Conservation (phyloP, 1,140 invertebrate genomes). For the Vanessa tameamea region DNA sequence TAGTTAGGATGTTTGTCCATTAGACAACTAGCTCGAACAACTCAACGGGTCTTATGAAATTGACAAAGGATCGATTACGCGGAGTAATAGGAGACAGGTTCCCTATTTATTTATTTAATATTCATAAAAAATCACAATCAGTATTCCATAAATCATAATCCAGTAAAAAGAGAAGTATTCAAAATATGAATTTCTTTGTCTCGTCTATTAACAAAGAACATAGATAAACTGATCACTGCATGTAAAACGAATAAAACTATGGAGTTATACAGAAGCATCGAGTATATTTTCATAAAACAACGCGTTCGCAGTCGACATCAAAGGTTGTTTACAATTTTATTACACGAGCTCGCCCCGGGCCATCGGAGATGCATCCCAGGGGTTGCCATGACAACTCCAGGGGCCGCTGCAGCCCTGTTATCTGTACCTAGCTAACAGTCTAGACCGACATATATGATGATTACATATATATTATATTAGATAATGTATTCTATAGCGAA, state of each 20-base stretch:
- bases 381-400: constrained; percentile 42
- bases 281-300: constrained; percentile 32
- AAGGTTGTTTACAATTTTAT: constrained; percentile 41
- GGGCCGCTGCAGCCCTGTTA: constrained; percentile 22
- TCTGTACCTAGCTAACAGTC: constrained; percentile 20
- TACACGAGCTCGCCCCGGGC: constrained; percentile 39
- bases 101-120: no score
- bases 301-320: constrained; percentile 25
- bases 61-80: no score
- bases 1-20: no score
- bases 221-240: not conserved
- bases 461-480: not conserved
- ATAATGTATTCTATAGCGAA: not conserved
- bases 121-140: no score
- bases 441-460: constrained; percentile 25
- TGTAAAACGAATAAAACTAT: constrained; percentile 17
- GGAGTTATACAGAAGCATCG: not conserved
- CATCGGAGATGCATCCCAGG: constrained; percentile 42
- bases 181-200: not conserved
- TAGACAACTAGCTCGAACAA: no score
- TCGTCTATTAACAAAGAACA: constrained; percentile 1
- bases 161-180: not conserved
- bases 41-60: no score
- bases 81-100: no score
- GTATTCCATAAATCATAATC: not conserved